Base-by-base conservation (phyloP, 1,140 invertebrate species). In the Zophobas atratus region DNA sequence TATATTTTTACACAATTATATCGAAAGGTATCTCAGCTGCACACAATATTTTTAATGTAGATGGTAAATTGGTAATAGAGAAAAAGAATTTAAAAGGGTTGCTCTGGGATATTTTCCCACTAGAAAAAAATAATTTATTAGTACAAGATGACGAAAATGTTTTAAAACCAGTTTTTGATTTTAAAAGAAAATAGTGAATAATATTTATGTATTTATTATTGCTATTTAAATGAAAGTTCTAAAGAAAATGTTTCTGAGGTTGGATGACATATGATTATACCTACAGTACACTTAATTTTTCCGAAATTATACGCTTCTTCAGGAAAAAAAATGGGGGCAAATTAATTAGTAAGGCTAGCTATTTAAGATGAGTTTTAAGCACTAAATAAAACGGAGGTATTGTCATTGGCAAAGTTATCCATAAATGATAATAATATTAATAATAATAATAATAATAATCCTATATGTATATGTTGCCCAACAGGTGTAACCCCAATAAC, bases 61-160 rank as follows among this genome's bases (percentile, higher is more conserved):
- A 53, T 53, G 49, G 49, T 4, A 53, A 53, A 53, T 53, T 53
- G 49, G 49, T 53, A 53, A 53, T 53, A 53, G 20, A 53, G 49
- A 53, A 53, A 53, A 53, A 53, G 2, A 53, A 53, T 53, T 53
- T 53, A 8, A 53, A 53, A 6, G 20, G 49, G 20, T 53, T 32
- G 49, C 49, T 53, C 49, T 53, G 49, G 49, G 49, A 53, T 53
- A 53, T 53, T 53, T 53, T 53, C 20, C 49, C 49, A 6, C 49
- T 8, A 6, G 20, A 53, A 53, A 53, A 53, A 53, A 20, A 20
- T 20, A 20, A 20, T 20, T 46, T 46, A 46, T 46, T 46, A 8
- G 3, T 46, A 46, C 43, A 46, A 46, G 43, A 46, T 46, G 43
- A 4, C 0, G 20, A 20, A 46, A 46, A 46, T 46, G 43, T 46